Base-by-base conservation (phyloP, 2,888 invertebrate genomes). In the Adelphocoris suturalis region DNA sequence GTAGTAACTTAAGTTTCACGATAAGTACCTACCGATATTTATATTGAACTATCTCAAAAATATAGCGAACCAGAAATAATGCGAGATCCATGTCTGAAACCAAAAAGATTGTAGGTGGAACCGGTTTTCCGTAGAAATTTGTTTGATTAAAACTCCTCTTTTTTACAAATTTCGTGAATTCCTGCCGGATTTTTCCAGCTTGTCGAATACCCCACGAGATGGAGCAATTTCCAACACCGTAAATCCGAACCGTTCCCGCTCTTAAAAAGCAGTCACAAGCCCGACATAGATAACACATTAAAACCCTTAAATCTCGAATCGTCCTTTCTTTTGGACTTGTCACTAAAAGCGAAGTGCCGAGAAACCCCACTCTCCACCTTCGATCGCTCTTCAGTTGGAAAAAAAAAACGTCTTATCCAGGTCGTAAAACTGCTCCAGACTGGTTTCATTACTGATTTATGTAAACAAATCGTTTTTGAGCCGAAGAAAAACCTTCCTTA, bases 371-470 rank as follows among this genome's bases (percentile, higher is more conserved):
- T 47, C 84, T 28, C 16, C 57, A 2, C 68, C 27, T 12, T 23
- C 13, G 3, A 14, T 0, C 86, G n/a, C 19, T 13, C 86, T 0
- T 57, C 28, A 61, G 37, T 2, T 4, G 61, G n/a, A 86, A 87
- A 76, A 37, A 86, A 46, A 37, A 84, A 84, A 52, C 28, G 27
- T 28, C 89, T 89, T 68, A 81, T 82, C 89, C 81, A 23, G 52
- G 61, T 61, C 89, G 89, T 89, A 89, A 89, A 89, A 89, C 89
- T 52, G 78, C 89, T 48, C 81, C 61, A 19, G 55, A 89, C 89
- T 89, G 89, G 89, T 89, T 89, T 89, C 89, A 89, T 89, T 89
- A 89, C 89, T 89, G 89, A 89, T 89, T 89, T 89, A 89, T 89
- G 89, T 89, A 89, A 89, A 89, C 89, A 89, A 89, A 89, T 89